Base-by-base conservation (phyloP, 1,140 invertebrate species). In the Drosophila baimaii region DNA sequence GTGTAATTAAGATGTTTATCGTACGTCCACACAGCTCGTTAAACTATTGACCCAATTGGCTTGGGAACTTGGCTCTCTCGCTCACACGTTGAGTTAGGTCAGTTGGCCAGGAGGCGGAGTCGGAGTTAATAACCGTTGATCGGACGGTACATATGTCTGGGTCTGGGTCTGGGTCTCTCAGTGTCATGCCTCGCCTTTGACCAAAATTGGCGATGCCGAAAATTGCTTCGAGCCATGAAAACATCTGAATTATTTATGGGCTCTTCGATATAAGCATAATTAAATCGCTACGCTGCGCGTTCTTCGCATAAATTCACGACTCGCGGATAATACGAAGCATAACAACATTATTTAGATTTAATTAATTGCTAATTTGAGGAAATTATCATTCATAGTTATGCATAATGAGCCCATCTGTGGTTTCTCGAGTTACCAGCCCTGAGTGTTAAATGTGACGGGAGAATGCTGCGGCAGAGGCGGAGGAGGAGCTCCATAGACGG, bases 351-450 rank as follows among this genome's bases (percentile, higher is more conserved):
- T 73, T 73, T 65, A 52, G 62, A 61, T 72, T 79, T 82, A 82
- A 86, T 86, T 86, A 88, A 88, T 86, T 81, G 78, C 57, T 77
- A 66, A 79, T 79, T 75, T 75, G 57, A 56, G 62, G 62, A 64
- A 57, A 82, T 83, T 66, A 76, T 70, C 72, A 83, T 68, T 68
- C 55, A 70, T 76, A 79, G 77, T 64, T 75, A 54, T 73, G 52
- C 57, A 63, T 57, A 73, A 56, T 59, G 13, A 70, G 46, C 23
- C 47, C 54, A 55, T 55, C 44, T 73, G 44, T 8, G 25, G 15
- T 27, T 41, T 66, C 41, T 41, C n/a, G n/a, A 43, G 21, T 55
- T 44, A 77, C 74, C 73, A 77, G 64, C 54, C 72, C 54, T 57
- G 62, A 27, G 29, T 29, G 63, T 15, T 35, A 52, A 37, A 57